phyloP scores from a whole-genome alignment of 2,888 invertebrate species.

The Apotomis turbidana region DNA sequence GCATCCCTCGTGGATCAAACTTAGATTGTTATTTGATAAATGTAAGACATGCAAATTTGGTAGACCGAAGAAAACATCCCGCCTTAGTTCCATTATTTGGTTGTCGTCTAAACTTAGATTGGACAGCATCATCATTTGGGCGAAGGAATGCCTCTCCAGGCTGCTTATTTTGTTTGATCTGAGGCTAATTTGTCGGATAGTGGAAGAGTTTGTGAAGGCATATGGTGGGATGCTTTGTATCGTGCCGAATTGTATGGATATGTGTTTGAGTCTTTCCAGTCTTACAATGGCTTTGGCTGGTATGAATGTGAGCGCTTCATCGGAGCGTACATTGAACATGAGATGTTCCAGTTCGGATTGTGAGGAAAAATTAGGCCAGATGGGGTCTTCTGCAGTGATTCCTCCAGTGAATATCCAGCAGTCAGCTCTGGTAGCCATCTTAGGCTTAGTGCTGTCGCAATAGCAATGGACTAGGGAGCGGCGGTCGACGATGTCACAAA shows the following conservation, averaged over 20 bases:
- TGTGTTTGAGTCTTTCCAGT: conserved; percentile 86
- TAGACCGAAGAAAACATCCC: conserved; percentile 89
- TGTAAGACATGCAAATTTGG: conserved; percentile 89
- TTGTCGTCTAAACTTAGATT: conserved; percentile 90
- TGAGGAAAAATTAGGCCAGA: conserved; percentile 89
- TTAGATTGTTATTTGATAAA: conserved; percentile 93
- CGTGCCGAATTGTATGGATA: conserved; percentile 89
- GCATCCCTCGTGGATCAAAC: conserved; percentile 92
- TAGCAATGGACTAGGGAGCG: conserved; percentile 79
- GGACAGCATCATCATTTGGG: conserved; percentile 88
- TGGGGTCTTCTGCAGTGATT: conserved; percentile 86
- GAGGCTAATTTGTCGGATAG: conserved; percentile 87
- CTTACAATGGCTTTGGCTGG: conserved; percentile 88
- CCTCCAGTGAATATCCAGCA: conserved; percentile 88
- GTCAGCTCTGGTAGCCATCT: conserved; percentile 87
- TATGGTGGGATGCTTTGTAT: conserved; percentile 88
- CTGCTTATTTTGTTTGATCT: conserved; percentile 87
- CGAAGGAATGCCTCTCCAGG: conserved; percentile 88
- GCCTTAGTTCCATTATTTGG: conserved; percentile 88
- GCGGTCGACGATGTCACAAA: conserved; percentile 76
- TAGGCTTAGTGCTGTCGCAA: conserved; percentile 74
- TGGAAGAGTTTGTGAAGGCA: conserved; percentile 90
- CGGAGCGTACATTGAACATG: conserved; percentile 88
- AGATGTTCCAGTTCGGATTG: conserved; percentile 88
- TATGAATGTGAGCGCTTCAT: conserved; percentile 87